Conservation (phyloP, 2,888 invertebrate species). For the Steinernema hermaphroditum region DNA sequence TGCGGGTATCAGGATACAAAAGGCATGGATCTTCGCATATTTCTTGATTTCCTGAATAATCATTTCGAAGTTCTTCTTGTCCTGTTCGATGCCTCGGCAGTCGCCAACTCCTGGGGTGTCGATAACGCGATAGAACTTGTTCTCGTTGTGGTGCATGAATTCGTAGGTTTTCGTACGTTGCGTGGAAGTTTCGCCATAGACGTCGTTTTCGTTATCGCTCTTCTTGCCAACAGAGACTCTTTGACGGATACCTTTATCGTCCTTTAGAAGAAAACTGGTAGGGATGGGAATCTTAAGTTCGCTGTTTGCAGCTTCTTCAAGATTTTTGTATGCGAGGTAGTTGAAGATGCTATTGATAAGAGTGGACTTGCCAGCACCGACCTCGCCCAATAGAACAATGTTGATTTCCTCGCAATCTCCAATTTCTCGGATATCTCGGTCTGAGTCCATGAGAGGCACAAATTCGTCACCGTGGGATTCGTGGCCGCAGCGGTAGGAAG, state of each 20-base stretch:
- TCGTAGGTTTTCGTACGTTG: conserved; percentile 19
- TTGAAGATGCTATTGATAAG: conserved; percentile 32
- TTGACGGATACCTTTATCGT: no score
- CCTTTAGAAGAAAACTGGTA: not conserved
- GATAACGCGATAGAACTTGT: conserved; percentile 12
- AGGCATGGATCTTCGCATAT: conserved; percentile 40
- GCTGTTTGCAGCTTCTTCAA: conserved; percentile 26
- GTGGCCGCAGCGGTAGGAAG: no score
- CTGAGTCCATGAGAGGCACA: no score
- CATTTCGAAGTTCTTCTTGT: not conserved
- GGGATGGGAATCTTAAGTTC: not conserved
- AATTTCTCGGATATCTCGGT: no score
- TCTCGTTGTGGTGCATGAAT: not conserved
- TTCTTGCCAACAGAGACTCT: not conserved
- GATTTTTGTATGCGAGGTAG: conserved; percentile 21
- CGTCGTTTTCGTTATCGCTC: not conserved
- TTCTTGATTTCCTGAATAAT: conserved; percentile 9
- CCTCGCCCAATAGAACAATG: conserved; percentile 36
- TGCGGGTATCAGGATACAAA: conserved; percentile 47
- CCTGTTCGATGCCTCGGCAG: not conserved
- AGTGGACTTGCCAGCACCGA: conserved; percentile 33
- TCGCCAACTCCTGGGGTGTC: conserved; percentile 29
- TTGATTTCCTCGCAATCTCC: no score
- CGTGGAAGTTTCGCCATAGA: not conserved
- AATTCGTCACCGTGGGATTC: no score